Conservation (phyloP, 2,797 vertebrate genomes). For the Chelmon rostratus region DNA sequence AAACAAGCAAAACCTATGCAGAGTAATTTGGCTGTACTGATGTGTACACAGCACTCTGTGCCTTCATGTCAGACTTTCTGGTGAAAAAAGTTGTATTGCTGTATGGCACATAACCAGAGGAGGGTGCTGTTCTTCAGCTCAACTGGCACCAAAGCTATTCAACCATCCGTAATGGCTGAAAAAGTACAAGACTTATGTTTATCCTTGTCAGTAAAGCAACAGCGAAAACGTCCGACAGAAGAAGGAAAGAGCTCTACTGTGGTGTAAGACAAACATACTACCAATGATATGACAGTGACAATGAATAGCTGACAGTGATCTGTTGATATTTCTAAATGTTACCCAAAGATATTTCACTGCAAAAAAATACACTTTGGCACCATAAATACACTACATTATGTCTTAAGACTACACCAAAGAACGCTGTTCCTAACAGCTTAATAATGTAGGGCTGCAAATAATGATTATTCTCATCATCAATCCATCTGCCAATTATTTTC, state of each 20-base stretch:
- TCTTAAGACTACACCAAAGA: not conserved
- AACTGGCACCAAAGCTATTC: not conserved
- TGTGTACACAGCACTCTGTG: no score
- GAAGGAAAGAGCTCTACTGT: not conserved
- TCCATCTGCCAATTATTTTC: no score
- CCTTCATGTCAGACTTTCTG: not conserved
- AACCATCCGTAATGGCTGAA: not conserved
- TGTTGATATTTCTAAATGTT: not conserved
- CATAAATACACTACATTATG: not conserved
- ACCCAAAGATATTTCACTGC: not conserved
- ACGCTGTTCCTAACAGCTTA: not conserved
- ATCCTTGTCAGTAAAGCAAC: no score
- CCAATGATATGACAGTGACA: not conserved
- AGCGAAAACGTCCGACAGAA: not conserved
- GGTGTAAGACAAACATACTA: not conserved
- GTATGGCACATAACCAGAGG: constrained; percentile 1
- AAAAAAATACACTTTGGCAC: not conserved
- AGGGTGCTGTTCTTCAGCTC: not conserved
- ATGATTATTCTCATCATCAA: no score
- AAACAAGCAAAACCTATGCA: not conserved
- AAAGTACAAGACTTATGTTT: not conserved
- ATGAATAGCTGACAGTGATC: no score
- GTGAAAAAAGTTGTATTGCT: not conserved
- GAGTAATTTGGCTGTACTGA: not conserved
- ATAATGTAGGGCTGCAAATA: no score